These are phyloP conservation scores for Novumbra hubbsi DNA, from an alignment of 2,797 vertebrate genomes.

Conservation along the genomic window DNA sequence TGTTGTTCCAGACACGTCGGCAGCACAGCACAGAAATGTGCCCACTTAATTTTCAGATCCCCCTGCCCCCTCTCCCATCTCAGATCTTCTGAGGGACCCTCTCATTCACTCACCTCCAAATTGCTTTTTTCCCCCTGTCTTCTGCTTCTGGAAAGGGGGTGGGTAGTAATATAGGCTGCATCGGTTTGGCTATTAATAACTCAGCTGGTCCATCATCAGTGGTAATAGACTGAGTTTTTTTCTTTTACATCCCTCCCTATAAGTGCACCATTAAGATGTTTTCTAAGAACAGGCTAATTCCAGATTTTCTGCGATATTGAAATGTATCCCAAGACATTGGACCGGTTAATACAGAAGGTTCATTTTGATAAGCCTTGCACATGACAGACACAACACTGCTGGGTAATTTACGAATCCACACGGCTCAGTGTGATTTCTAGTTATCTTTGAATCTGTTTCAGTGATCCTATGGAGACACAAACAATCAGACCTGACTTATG, in stretches of 20 bases:
- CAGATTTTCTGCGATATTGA: constrained; percentile 39
- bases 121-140: constrained; percentile 48
- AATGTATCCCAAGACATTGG: constrained; percentile 39
- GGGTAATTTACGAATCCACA: constrained; percentile 70
- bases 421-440: constrained; percentile 59
- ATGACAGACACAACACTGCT: constrained; percentile 50
- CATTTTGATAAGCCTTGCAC: constrained; percentile 31
- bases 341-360: constrained; percentile 48
- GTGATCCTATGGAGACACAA: constrained; percentile 49
- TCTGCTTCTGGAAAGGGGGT: constrained; percentile 27
- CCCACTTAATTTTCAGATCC: constrained; percentile 38
- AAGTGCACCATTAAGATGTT: constrained; percentile 17
- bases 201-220: constrained; percentile 30
- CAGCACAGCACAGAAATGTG: constrained; percentile 42
- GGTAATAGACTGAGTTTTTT: constrained; percentile 19
- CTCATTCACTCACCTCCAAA: constrained; percentile 59
- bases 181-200: constrained; percentile 47
- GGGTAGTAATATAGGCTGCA: constrained; percentile 48
- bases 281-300: constrained; percentile 38
- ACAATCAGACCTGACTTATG: constrained; percentile 43
- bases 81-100: constrained; percentile 41
- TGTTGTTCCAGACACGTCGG: constrained; percentile 64
- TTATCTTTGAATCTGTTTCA: constrained; percentile 67
- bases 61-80: constrained; percentile 30
- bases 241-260: constrained; percentile 21